A percentile compares a stretch with the other conserved stretches of the same genome.
phyloP scores from a whole-genome alignment of 2,113 vertebrate genomes.

The Tichodroma muraria region DNA sequence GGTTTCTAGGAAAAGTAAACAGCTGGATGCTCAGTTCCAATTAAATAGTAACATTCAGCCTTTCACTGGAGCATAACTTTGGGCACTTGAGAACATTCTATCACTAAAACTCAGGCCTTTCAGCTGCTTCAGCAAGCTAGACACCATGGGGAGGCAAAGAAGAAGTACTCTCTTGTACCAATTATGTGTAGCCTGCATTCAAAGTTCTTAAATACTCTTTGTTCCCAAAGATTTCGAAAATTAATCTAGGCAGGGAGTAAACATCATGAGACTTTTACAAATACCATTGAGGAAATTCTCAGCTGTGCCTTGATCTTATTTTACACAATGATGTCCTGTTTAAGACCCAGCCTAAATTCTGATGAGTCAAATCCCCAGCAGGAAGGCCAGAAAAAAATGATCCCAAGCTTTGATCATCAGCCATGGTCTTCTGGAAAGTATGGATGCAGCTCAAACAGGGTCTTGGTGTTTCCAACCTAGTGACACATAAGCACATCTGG shows the following conservation, averaged over 20 bases:
- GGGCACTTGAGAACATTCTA: not conserved
- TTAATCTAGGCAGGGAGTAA: not conserved
- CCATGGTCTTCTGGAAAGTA: not conserved
- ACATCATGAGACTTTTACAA: not conserved
- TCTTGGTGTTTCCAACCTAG: not conserved
- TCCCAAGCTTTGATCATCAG: not conserved
- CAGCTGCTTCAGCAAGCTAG: not conserved
- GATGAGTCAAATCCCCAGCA: not conserved
- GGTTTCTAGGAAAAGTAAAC: not conserved
- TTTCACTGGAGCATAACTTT: not conserved
- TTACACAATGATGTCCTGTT: not conserved
- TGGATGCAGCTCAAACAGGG: not conserved
- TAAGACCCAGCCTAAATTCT: not conserved
- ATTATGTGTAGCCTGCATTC: not conserved
- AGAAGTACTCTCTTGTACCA: not conserved
- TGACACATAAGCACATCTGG: not conserved
- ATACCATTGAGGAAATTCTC: not conserved
- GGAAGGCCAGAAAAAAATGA: not conserved
- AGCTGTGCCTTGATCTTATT: not conserved
- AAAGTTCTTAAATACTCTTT: not conserved
- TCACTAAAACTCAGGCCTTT: not conserved
- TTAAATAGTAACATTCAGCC: not conserved
- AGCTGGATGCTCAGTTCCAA: not conserved
- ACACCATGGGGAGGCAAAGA: not conserved
- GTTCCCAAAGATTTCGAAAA: not conserved